A percentile compares a stretch with the other conserved stretches of the same genome.
Evolutionary conservation across 2,888 invertebrate species (phyloP).

Genomic region (Hartigia nigra): DNA sequence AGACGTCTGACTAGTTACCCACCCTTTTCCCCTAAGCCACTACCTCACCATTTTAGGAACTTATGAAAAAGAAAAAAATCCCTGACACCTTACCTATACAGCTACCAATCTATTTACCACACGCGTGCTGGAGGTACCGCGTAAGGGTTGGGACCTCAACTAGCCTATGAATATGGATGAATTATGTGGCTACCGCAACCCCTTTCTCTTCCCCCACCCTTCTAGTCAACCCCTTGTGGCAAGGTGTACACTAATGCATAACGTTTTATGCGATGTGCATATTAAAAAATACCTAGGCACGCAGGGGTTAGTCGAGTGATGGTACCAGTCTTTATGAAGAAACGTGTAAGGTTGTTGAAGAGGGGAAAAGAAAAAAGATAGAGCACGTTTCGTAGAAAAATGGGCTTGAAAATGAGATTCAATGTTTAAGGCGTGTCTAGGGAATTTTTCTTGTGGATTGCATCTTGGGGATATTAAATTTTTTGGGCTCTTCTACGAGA

Average conservation of each 20-base stretch:
- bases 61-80: neutral
- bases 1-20: neutral
- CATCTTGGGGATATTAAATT: no score
- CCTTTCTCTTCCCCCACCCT: neutral
- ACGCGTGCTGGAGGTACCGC: neutral
- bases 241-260: slow-evolving; percentile 7
- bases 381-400: neutral
- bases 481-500: no score
- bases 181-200: slow-evolving; percentile 10
- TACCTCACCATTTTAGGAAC: neutral
- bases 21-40: neutral
- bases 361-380: no score
- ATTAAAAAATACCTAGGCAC: slow-evolving; percentile 15
- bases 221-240: no score
- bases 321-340: neutral
- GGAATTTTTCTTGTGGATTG: neutral
- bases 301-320: neutral
- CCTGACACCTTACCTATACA: neutral
- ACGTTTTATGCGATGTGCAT: slow-evolving; percentile 19
- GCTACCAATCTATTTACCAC: neutral
- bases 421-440: neutral
- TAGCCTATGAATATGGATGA: slow-evolving; percentile 26
- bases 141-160: no score
- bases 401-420: neutral
- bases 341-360: neutral